Conservation (phyloP, 2,888 invertebrate genomes). For the Cryptocheilus praepositus region DNA sequence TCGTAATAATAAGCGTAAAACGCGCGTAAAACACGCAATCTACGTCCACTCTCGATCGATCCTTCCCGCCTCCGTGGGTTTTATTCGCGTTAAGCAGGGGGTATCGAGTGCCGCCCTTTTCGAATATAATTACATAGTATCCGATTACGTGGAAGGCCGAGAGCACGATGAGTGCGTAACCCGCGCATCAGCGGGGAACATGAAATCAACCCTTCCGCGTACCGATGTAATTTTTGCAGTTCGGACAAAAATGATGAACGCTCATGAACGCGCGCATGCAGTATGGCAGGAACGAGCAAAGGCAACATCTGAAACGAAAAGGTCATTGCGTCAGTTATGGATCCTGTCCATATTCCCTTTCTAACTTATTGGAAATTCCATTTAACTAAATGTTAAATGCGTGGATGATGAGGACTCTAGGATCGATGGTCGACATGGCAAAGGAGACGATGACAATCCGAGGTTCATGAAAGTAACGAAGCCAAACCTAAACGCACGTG, state of each 20-base stretch:
- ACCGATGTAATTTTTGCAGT: slow-evolving; percentile 75
- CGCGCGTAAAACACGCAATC: slow-evolving; percentile 23
- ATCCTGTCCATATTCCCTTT: no score
- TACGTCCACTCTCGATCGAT: slow-evolving; percentile 23
- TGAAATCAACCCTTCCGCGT: slow-evolving; percentile 72
- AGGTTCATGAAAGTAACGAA: no score
- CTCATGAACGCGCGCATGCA: slow-evolving; percentile 76
- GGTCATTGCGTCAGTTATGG: background rate
- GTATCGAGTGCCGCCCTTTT: slow-evolving; percentile 21
- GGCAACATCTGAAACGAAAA: slow-evolving; percentile 74
- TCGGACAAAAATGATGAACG: slow-evolving; percentile 76
- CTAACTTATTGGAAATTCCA: no score
- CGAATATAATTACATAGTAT: slow-evolving; percentile 24
- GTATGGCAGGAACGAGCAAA: slow-evolving; percentile 77
- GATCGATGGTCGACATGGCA: no score
- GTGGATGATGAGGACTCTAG: no score
- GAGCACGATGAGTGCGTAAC: slow-evolving; percentile 22
- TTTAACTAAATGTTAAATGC: no score
- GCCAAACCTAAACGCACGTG: no score
- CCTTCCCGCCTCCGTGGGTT: slow-evolving; percentile 18
- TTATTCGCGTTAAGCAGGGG: slow-evolving; percentile 26
- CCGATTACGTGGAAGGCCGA: slow-evolving; percentile 29
- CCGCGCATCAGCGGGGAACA: background rate
- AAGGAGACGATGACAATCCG: no score
- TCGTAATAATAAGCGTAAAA: slow-evolving; percentile 38